Percentiles rank a stretch among this genome's conserved stretches.
These are phyloP conservation scores for Incurvaria masculella DNA, from an alignment of 2,888 invertebrate species.

Conservation along the genomic window DNA sequence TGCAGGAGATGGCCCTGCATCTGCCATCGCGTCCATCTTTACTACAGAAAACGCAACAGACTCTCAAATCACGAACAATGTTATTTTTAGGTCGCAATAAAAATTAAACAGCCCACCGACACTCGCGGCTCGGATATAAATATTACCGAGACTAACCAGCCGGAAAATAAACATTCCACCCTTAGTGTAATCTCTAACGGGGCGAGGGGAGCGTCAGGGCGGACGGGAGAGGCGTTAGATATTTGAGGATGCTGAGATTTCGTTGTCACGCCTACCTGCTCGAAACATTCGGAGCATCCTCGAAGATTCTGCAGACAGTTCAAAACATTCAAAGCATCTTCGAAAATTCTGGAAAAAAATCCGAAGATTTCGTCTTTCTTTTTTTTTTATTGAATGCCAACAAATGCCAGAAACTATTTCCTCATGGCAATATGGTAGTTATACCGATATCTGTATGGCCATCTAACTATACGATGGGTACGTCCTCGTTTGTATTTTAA, in stretches of 20 bases:
- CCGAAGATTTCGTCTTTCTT: too few species aligned
- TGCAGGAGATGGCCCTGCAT: neutral
- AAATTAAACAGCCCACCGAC: conserved; percentile 11
- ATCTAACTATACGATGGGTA: too few species aligned
- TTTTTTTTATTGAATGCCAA: too few species aligned
- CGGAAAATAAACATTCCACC: conserved; percentile 42
- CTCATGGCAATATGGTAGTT: too few species aligned
- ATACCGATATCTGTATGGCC: too few species aligned
- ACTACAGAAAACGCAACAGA: conserved; percentile 3
- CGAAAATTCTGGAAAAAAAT: too few species aligned
- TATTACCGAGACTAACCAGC: conserved; percentile 33
- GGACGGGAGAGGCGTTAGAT: neutral
- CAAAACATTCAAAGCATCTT: too few species aligned
- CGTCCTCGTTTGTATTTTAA: too few species aligned
- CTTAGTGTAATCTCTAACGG: conserved; percentile 18
- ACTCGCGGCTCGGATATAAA: conserved; percentile 14
- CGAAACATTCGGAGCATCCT: neutral
- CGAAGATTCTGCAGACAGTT: too few species aligned
- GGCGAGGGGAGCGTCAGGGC: neutral
- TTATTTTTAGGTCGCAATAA: conserved; percentile 13
- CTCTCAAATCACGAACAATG: conserved; percentile 7
- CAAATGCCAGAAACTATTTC: too few species aligned
- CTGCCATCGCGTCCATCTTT: conserved; percentile 1
- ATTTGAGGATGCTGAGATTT: neutral
- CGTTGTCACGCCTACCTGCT: neutral